A percentile compares a stretch with the other conserved stretches of the same genome.
Evolutionary conservation across 2,113 vertebrate species (phyloP).

Genomic region (Polypterus bichir): DNA sequence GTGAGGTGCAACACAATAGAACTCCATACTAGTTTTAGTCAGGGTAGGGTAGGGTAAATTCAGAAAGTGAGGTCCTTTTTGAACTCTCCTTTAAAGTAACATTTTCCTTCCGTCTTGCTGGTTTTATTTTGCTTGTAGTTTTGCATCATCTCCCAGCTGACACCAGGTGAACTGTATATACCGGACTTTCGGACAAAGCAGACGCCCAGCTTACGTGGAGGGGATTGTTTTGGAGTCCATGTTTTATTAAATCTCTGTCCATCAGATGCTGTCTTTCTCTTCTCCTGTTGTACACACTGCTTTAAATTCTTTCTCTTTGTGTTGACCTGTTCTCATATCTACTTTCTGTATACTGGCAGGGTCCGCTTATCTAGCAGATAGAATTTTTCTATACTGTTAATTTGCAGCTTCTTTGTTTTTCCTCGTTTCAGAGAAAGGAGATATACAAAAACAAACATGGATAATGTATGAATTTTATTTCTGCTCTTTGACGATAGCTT

Average conservation of each 20-base stretch:
- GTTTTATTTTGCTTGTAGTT: constrained; percentile 15
- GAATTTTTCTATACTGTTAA: neutral
- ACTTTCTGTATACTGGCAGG: neutral
- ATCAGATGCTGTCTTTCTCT: constrained; percentile 1
- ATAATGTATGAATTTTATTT: neutral
- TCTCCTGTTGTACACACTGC: neutral
- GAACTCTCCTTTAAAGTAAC: constrained; percentile 10
- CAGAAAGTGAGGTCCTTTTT: too few relatives aligned
- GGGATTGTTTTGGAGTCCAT: neutral
- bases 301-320: neutral
- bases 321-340: neutral
- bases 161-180: neutral
- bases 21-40: too few relatives aligned
- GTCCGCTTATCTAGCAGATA: neutral
- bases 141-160: constrained; percentile 8
- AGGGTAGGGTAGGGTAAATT: too few relatives aligned
- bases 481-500: neutral
- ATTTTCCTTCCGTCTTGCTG: constrained; percentile 8
- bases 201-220: neutral
- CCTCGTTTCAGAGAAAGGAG: neutral
- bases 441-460: neutral
- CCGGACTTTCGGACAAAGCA: neutral
- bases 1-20: too few relatives aligned
- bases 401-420: constrained; percentile 2
- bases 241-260: neutral